A percentile compares a stretch with the other conserved stretches of the same genome.
phyloP scores from a whole-genome alignment of 92 coral and sea anemone species.

The Galaxea fascicularis region DNA sequence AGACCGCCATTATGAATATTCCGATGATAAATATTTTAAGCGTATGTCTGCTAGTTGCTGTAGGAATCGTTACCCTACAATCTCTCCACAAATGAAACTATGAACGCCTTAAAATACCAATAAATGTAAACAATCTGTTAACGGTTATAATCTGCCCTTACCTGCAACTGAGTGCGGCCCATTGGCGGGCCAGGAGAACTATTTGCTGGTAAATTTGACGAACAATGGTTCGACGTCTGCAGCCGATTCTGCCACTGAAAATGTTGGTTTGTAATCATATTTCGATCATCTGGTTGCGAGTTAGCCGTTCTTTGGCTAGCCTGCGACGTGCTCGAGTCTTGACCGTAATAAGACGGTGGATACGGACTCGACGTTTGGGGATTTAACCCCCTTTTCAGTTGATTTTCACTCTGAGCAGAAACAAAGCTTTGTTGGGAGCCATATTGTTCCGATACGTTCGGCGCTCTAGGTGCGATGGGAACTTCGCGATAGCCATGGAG shows the following conservation, averaged over 20 bases:
- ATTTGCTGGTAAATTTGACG: constrained; percentile 64
- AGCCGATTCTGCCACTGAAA: constrained; percentile 71
- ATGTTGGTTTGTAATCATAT: constrained; percentile 80
- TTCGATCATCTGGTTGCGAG: constrained; percentile 83
- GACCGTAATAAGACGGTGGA: constrained; percentile 78
- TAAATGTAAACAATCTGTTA: constrained; percentile 50
- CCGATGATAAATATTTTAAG: constrained; percentile 89
- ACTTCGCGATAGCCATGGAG: constrained; percentile 74
- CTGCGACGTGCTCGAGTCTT: constrained; percentile 76
- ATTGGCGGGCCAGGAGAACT: constrained; percentile 69
- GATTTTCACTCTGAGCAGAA: constrained; percentile 84
- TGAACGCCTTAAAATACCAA: constrained; percentile 49
- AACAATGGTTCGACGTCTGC: constrained; percentile 69
- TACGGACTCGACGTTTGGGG: constrained; percentile 84
- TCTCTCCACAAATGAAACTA: constrained; percentile 58
- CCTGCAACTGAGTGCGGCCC: constrained; percentile 83
- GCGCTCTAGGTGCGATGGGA: constrained; percentile 79
- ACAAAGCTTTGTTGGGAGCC: constrained; percentile 91
- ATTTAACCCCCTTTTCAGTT: constrained; percentile 74
- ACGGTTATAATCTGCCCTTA: constrained; percentile 59
- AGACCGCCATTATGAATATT: constrained; percentile 89
- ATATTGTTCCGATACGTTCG: constrained; percentile 85
- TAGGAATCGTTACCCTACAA: constrained; percentile 24
- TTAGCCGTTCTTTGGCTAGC: constrained; percentile 73
- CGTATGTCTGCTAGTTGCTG: constrained; percentile 71